Conservation (phyloP, 2,113 vertebrate species). For the Rhinopomastus cyanomelas region DNA sequence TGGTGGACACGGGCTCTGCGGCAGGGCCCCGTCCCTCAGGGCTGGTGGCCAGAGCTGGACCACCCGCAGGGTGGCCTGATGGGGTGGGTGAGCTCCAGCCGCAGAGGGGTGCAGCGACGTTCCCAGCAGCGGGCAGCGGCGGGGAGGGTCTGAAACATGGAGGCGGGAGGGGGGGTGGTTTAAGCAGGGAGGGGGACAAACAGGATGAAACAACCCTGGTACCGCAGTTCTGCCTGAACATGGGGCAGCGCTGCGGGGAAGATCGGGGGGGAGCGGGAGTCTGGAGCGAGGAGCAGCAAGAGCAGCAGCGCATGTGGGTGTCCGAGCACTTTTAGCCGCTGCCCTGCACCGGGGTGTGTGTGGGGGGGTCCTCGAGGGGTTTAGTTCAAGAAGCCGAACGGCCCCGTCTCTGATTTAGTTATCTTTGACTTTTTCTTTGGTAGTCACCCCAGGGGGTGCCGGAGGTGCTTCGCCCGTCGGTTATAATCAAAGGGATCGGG, state of each 20-base stretch:
- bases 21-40: not conserved
- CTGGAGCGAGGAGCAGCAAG: accelerated
- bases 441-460: too few species aligned
- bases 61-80: accelerated
- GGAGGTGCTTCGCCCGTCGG: not conserved
- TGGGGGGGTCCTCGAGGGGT: not conserved
- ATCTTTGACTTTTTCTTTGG: not conserved
- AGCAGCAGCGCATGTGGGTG: accelerated
- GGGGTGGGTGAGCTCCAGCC: too few species aligned
- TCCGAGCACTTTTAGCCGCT: accelerated
- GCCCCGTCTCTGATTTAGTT: accelerated
- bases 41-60: not conserved
- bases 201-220: not conserved
- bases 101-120: accelerated
- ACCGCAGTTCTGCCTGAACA: not conserved
- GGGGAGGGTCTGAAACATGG: accelerated
- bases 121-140: accelerated
- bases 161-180: accelerated
- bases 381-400: not conserved
- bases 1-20: not conserved
- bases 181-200: accelerated
- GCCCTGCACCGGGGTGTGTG: too few species aligned
- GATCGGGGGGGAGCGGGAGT: not conserved
- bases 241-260: not conserved
- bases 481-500: not conserved